Evolutionary conservation across 2,888 invertebrate species (phyloP).

Genomic region (Microctonus aethiopoides): DNA sequence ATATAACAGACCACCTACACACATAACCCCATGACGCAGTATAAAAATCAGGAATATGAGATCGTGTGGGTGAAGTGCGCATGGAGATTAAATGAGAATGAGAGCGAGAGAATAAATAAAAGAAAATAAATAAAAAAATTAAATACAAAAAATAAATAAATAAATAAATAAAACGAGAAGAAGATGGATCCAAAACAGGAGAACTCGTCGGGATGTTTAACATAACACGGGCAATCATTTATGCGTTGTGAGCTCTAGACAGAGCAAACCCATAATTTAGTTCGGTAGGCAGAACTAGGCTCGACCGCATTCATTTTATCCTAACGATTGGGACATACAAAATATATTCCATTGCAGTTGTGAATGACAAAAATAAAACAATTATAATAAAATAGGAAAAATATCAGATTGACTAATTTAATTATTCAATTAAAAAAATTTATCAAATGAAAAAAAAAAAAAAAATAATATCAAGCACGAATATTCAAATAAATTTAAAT

Average conservation of each 20-base stretch:
- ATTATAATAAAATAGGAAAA: no score
- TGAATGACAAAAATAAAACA: no score
- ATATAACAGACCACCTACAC: constrained; percentile 48
- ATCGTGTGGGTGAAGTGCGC: constrained; percentile 15
- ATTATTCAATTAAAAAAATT: no score
- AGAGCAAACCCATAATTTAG: constrained; percentile 65
- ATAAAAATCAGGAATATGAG: constrained; percentile 29
- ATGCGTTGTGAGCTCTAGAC: constrained; percentile 60
- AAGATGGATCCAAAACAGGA: constrained; percentile 35
- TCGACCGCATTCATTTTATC: constrained; percentile 9
- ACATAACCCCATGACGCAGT: no score
- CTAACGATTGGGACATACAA: neutral
- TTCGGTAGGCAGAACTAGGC: constrained; percentile 61
- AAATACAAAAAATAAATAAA: no score
- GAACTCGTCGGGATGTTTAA: constrained; percentile 59
- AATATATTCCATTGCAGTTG: neutral
- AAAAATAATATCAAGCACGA: neutral
- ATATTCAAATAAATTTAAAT: no score
- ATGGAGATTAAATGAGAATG: constrained; percentile 24
- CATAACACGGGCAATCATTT: constrained; percentile 67
- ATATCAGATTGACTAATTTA: no score
- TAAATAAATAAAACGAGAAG: constrained; percentile 35
- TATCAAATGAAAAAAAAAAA: no score
- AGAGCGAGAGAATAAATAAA: constrained; percentile 27
- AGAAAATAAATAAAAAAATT: no score